Evolutionary conservation across 2,797 vertebrate genomes (phyloP).

Genomic region (Lates japonicus): DNA sequence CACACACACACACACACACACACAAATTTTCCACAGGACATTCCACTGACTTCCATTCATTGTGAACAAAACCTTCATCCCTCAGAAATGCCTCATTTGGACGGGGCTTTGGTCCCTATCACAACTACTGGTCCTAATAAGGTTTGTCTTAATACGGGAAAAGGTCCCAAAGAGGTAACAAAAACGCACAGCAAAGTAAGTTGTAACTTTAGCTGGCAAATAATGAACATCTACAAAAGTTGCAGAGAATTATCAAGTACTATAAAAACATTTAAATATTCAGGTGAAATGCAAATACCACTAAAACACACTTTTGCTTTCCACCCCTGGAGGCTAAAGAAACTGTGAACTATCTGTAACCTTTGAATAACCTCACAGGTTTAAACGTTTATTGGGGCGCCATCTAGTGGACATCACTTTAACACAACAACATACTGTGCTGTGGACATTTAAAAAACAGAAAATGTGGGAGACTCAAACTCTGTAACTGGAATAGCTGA

Average conservation of each 20-base stretch:
- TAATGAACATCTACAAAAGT: neutral
- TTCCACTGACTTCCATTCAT: no score
- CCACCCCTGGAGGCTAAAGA: neutral
- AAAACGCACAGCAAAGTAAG: no score
- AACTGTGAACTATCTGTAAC: neutral
- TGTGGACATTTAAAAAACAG: neutral
- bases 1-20: no score
- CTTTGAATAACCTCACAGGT: neutral
- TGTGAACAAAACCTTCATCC: no score
- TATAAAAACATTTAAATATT: neutral
- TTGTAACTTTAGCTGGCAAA: no score
- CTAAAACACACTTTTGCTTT: neutral
- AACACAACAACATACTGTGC: neutral
- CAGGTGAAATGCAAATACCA: neutral
- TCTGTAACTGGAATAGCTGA: neutral
- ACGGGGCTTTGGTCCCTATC: no score
- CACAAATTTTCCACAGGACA: no score
- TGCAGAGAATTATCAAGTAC: neutral
- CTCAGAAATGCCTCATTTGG: no score
- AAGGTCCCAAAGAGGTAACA: no score
- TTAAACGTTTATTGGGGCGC: neutral
- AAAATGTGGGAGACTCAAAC: neutral
- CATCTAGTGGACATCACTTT: conserved; percentile 47
- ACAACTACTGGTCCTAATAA: no score
- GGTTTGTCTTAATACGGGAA: no score